These are phyloP conservation scores for Ramphastos sulfuratus DNA, from an alignment of 2,113 vertebrate genomes.

Conservation along the genomic window DNA sequence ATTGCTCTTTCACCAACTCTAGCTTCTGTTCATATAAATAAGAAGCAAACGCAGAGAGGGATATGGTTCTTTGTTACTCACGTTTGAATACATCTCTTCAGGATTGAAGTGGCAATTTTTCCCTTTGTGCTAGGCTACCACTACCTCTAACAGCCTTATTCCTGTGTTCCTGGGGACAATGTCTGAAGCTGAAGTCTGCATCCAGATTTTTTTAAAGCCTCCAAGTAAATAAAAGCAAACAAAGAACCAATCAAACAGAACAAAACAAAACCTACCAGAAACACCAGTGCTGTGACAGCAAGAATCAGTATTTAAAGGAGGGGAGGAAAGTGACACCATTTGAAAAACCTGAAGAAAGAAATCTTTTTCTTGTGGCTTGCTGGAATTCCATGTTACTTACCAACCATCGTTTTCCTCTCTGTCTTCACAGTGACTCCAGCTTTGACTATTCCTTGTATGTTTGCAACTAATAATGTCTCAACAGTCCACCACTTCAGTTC, in stretches of 20 bases:
- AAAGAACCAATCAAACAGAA: not conserved
- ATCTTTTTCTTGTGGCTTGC: not conserved
- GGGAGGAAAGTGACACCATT: not conserved
- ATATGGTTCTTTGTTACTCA: not conserved
- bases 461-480: not conserved
- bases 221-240: not conserved
- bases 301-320: not conserved
- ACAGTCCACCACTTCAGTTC: not conserved
- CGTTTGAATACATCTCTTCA: not conserved
- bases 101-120: not conserved
- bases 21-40: not conserved
- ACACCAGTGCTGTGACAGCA: not conserved
- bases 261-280: not conserved
- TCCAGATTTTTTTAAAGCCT: not conserved
- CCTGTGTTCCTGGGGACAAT: not conserved
- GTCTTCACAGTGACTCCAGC: not conserved
- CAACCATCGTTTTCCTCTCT: not conserved
- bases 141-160: not conserved
- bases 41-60: not conserved
- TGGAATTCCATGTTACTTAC: not conserved
- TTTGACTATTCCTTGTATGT: not conserved
- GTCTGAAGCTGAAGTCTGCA: not conserved
- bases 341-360: not conserved
- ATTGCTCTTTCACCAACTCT: not conserved
- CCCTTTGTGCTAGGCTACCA: not conserved